phyloP scores from a whole-genome alignment of 2,888 invertebrate genomes.

The Sturmia bella region DNA sequence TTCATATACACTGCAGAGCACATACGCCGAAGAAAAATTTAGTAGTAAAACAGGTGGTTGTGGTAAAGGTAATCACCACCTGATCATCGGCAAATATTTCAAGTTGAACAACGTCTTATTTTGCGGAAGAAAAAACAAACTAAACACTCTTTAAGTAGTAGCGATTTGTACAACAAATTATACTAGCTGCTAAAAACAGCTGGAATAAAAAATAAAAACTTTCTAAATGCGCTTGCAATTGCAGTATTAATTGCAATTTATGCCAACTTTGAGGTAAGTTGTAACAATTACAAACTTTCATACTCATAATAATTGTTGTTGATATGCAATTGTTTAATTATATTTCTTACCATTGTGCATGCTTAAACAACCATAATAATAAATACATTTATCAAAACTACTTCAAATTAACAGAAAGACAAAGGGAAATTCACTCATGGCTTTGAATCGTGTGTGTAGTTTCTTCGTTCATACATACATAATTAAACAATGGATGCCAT shows the following conservation, averaged over 20 bases:
- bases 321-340: too few species aligned
- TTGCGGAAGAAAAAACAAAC: constrained; percentile 13
- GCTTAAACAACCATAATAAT: constrained; percentile 2
- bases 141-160: constrained; percentile 45
- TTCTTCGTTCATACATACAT: too few species aligned
- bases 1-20: too few species aligned
- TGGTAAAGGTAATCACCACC: constrained; percentile 25
- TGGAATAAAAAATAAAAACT: constrained; percentile 54
- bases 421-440: too few species aligned
- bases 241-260: constrained; percentile 57
- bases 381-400: neutral
- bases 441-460: too few species aligned
- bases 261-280: constrained; percentile 64
- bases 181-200: constrained; percentile 13
- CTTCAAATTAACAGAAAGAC: neutral
- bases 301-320: neutral
- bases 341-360: constrained; percentile 4
- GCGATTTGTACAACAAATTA: constrained; percentile 7
- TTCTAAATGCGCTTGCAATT: constrained; percentile 57
- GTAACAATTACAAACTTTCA: neutral
- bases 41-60: constrained; percentile 62
- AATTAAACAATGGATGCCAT: too few species aligned
- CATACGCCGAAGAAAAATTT: constrained; percentile 8
- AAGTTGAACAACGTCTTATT: neutral
- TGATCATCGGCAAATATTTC: constrained; percentile 10